Percentiles rank a stretch among this genome's conserved stretches.
Evolutionary conservation across 2,113 vertebrate genomes (phyloP).

Genomic region (Candoia aspera): DNA sequence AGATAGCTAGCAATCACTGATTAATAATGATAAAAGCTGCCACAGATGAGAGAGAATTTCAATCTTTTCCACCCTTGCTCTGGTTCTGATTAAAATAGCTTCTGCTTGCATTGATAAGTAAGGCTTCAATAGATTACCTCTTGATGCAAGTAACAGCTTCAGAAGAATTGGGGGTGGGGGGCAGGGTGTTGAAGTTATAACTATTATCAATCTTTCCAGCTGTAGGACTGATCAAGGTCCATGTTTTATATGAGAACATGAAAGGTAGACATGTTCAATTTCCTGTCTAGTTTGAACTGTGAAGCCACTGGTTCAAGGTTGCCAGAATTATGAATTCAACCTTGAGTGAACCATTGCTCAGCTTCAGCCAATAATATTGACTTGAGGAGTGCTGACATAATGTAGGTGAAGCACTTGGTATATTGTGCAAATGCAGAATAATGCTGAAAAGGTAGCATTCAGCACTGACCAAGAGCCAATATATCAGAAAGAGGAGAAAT

Average conservation of each 20-base stretch:
- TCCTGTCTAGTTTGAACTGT: neutral
- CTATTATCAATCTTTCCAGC: neutral
- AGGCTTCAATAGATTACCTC: neutral
- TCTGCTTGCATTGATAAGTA: neutral
- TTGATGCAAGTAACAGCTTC: neutral
- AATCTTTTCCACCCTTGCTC: neutral
- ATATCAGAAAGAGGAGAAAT: neutral
- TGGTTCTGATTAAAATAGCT: neutral
- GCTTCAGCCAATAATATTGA: neutral
- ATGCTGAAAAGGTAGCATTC: neutral
- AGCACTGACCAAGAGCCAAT: neutral
- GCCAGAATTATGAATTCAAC: neutral
- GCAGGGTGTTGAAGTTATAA: neutral
- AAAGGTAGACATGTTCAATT: neutral
- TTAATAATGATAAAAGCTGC: neutral
- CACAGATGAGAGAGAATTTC: neutral
- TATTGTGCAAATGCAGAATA: neutral
- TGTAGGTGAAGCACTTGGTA: neutral
- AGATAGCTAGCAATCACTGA: neutral
- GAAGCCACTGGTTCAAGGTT: neutral
- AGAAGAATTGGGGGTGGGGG: neutral
- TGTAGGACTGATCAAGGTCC: neutral
- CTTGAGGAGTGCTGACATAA: no score
- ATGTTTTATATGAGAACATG: neutral
- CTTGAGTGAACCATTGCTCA: neutral